Base-by-base conservation (phyloP, 2,888 invertebrate genomes). In the Cephus sareptanus region DNA sequence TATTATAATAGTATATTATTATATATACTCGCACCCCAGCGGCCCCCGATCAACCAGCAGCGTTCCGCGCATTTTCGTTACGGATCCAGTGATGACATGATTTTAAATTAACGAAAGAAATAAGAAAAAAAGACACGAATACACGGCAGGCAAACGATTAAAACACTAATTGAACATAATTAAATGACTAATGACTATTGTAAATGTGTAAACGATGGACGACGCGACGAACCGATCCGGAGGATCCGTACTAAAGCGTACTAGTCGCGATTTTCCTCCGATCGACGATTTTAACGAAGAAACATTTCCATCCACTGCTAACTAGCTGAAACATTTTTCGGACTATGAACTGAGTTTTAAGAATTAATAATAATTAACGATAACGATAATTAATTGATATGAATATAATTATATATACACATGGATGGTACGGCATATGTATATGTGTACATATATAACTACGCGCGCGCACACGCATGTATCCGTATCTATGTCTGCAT, bases 371-470 rank as follows among this genome's bases (percentile, higher is more conserved):
- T 77, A 74, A 75, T 69, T 69, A 76, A 23, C 34, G 74, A 77
- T 77, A 83, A 81, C 85, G 85, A 86, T 85, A 86, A 88, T 86
- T 88, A 84, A 87, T 85, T 87, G 84, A 87, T 85, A 86, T 85
- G 82, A 73, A 79, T 85, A 86, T 85, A 83, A 83, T 71, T 83
- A 86, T 86, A 86, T 86, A 88, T 86, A 87, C 82, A 87, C 83
- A 83, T 90, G 88, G 86, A 89, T 89, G 89, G 86, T 89, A 89
- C 89, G 87, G 87, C 87, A 87, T 89, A 90, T 89, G 88, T 89
- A 90, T 90, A 90, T 90, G 89, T 90, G 89, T 90, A 90, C 86
- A 89, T 90, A 90, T 90, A 90, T 88, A 90, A 87, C 82, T 85
- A 83, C 83, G 83, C 83, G 79, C 78, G 84, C 81, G 83, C 83